phyloP scores from a whole-genome alignment of 2,888 invertebrate genomes.

The Erpobdella octoculata region DNA sequence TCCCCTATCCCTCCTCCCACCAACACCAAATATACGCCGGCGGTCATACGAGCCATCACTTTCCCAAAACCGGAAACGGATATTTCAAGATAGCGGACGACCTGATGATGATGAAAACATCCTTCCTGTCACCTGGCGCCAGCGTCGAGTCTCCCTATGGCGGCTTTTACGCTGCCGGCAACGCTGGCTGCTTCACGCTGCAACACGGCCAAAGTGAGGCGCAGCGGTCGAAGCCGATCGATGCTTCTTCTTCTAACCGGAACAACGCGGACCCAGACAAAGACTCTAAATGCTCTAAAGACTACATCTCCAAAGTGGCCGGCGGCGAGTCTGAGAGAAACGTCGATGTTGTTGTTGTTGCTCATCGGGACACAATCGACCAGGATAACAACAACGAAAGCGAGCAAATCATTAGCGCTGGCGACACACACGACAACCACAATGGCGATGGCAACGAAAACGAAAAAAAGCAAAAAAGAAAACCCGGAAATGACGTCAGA shows the following conservation, averaged over 20 bases:
- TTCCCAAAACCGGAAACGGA: conserved; percentile 8
- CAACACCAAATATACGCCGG: not conserved
- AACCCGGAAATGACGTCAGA: conserved; percentile 13
- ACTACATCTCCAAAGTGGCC: not conserved
- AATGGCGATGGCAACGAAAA: not conserved
- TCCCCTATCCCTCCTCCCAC: not conserved
- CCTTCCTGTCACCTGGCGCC: not conserved
- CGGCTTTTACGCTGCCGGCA: not conserved
- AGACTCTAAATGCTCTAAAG: conserved; percentile 4
- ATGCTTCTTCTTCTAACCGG: not conserved
- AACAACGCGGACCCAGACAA: not conserved
- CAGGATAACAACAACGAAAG: not conserved
- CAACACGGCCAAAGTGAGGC: not conserved
- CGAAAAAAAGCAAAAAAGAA: not conserved
- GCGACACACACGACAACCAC: not conserved
- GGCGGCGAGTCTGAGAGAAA: not conserved
- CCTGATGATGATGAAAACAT: conserved; percentile 10
- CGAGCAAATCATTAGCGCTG: not conserved
- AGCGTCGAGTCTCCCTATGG: not conserved
- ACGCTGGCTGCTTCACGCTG: not conserved
- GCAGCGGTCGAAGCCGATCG: not conserved
- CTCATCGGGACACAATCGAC: no score
- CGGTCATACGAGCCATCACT: not conserved
- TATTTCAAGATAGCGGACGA: conserved; percentile 8
- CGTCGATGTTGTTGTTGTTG: not conserved